Conservation (phyloP, 1,140 invertebrate species). For the Pentalonia nigronervosa region DNA sequence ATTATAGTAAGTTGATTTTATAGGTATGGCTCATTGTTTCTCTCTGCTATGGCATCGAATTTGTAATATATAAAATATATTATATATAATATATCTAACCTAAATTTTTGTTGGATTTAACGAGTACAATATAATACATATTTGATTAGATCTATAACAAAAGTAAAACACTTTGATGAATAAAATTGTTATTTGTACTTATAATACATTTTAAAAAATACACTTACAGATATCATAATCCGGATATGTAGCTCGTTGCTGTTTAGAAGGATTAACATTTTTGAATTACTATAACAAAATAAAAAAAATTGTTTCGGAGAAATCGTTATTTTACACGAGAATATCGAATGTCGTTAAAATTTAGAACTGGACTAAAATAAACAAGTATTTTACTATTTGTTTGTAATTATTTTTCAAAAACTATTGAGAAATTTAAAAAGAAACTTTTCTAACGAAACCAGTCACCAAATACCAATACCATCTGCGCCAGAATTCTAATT, state of each 20-base stretch:
- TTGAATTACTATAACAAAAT: too few species aligned
- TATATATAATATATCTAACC: too few species aligned
- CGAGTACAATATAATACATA: too few species aligned
- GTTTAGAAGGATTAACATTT: not conserved
- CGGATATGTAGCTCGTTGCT: not conserved
- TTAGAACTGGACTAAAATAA: not conserved
- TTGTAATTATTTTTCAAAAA: not conserved
- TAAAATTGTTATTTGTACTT: too few species aligned
- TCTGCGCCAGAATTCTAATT: not conserved
- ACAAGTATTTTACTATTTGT: not conserved
- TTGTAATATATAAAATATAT: too few species aligned
- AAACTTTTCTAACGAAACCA: not conserved
- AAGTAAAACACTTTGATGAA: too few species aligned
- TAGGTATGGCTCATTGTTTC: not conserved
- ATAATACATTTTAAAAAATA: too few species aligned
- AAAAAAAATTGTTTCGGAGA: too few species aligned
- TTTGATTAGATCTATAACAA: too few species aligned
- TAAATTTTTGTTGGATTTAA: too few species aligned
- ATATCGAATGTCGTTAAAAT: not conserved
- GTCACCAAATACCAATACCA: not conserved
- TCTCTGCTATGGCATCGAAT: too few species aligned
- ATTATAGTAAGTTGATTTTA: not conserved
- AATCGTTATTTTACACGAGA: too few species aligned
- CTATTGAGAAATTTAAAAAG: not conserved
- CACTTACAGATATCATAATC: not conserved